Conservation (phyloP, 1,140 invertebrate species). For the Drosophila sulfurigaster region DNA sequence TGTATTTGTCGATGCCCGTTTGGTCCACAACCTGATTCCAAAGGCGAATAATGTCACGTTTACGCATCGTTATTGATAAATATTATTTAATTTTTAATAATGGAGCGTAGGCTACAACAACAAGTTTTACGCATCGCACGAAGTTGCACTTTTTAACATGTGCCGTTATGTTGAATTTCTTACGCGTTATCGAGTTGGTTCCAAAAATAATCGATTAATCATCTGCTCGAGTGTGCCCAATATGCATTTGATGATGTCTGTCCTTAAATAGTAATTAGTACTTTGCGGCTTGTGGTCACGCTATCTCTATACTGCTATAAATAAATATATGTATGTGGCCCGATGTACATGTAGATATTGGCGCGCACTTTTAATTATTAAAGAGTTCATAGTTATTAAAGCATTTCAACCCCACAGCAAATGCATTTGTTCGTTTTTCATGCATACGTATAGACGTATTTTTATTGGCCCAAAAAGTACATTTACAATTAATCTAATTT, state of each 20-base stretch:
- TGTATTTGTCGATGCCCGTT: conserved; percentile 17
- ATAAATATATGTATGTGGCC: too few relatives aligned
- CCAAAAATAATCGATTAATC: too few relatives aligned
- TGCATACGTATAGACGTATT: conserved; percentile 27
- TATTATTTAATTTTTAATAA: neutral
- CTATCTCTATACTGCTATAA: too few relatives aligned
- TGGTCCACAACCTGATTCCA: conserved; percentile 28
- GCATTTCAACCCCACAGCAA: too few relatives aligned
- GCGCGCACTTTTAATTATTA: neutral
- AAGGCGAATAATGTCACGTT: conserved; percentile 17
- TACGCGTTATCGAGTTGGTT: too few relatives aligned
- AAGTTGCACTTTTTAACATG: conserved; percentile 7
- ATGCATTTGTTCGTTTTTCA: neutral
- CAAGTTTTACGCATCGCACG: neutral
- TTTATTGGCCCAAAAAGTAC: conserved; percentile 70
- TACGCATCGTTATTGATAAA: conserved; percentile 4
- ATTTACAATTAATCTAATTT: conserved; percentile 73
- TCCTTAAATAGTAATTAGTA: too few relatives aligned
- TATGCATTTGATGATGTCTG: too few relatives aligned
- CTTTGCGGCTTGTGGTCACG: too few relatives aligned
- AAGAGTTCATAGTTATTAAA: too few relatives aligned
- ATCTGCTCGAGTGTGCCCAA: neutral
- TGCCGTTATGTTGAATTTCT: conserved; percentile 31
- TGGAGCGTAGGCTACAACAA: neutral
- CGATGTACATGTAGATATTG: too few relatives aligned